phyloP scores from a whole-genome alignment of 2,888 invertebrate genomes.

The Cephalotes varians region DNA sequence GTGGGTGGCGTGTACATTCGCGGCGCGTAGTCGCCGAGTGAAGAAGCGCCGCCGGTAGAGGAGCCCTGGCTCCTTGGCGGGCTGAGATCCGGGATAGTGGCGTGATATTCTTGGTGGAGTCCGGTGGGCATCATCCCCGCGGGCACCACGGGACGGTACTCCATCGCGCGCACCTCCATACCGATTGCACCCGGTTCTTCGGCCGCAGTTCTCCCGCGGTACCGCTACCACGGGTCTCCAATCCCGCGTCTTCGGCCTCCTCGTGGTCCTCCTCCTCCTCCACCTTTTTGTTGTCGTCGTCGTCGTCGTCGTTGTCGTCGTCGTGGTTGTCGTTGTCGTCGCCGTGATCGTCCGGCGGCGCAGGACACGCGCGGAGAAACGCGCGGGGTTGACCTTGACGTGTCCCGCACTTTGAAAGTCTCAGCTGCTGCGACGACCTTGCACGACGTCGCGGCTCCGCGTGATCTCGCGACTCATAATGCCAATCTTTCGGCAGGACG shows the following conservation, averaged over 20 bases:
- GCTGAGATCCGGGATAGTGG: conserved; percentile 84
- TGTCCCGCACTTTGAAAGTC: conserved; percentile 61
- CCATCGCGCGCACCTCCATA: conserved; percentile 88
- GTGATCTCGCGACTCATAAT: conserved; percentile 58
- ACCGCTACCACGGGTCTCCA: conserved; percentile 44
- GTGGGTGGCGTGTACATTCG: conserved; percentile 85
- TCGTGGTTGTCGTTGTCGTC: conserved; percentile 16
- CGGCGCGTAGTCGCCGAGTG: conserved; percentile 84
- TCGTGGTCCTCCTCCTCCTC: conserved; percentile 35
- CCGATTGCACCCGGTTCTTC: conserved; percentile 72
- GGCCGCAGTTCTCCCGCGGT: conserved; percentile 38
- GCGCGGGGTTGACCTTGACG: conserved; percentile 64
- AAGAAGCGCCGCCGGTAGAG: conserved; percentile 85
- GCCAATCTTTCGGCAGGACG: conserved; percentile 16
- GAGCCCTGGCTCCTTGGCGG: conserved; percentile 85
- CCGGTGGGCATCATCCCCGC: conserved; percentile 83
- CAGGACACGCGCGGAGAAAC: conserved; percentile 44
- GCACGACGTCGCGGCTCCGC: conserved; percentile 52
- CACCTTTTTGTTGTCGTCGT: conserved; percentile 27
- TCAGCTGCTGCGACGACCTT: conserved; percentile 72
- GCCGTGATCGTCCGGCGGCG: conserved; percentile 36
- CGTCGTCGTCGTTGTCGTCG: conserved; percentile 35
- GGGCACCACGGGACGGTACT: conserved; percentile 87
- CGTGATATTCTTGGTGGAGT: conserved; percentile 84
- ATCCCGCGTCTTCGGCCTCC: conserved; percentile 46